phyloP scores from a whole-genome alignment of 2,113 vertebrate species.

The Aythya baeri region DNA sequence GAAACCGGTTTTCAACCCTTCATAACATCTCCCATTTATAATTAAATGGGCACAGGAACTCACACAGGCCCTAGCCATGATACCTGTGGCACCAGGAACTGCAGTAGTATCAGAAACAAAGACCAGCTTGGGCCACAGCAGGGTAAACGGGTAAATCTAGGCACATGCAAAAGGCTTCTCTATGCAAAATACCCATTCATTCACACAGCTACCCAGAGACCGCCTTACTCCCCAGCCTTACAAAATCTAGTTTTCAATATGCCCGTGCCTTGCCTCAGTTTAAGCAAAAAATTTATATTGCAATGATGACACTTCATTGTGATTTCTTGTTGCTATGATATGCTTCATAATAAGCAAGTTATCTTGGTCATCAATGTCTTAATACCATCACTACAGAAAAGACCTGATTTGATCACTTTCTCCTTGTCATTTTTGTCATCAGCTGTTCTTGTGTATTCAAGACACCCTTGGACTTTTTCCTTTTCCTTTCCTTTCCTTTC shows the following conservation, averaged over 20 bases:
- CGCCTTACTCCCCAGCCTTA: not conserved
- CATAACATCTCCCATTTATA: not conserved
- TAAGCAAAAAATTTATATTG: not conserved
- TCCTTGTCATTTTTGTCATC: not conserved
- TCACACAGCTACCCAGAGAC: not conserved
- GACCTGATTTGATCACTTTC: not conserved
- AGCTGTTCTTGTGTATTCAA: not conserved
- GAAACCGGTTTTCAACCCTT: not conserved
- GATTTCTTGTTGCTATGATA: not conserved
- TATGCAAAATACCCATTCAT: not conserved
- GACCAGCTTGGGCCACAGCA: not conserved
- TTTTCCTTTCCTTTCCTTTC: too few relatives aligned
- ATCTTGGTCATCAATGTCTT: not conserved
- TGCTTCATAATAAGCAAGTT: not conserved
- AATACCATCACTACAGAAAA: not conserved
- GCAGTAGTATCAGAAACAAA: not conserved
- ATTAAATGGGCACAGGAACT: not conserved
- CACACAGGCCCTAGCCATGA: accelerated
- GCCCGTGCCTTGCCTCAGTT: not conserved
- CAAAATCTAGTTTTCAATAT: not conserved
- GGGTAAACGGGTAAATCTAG: not conserved
- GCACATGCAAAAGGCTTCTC: too few relatives aligned
- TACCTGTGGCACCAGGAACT: not conserved
- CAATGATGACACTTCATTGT: accelerated
- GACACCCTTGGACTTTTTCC: not conserved